Evolutionary conservation across 2,888 invertebrate species (phyloP).

Genomic region (Escarpia spicata): DNA sequence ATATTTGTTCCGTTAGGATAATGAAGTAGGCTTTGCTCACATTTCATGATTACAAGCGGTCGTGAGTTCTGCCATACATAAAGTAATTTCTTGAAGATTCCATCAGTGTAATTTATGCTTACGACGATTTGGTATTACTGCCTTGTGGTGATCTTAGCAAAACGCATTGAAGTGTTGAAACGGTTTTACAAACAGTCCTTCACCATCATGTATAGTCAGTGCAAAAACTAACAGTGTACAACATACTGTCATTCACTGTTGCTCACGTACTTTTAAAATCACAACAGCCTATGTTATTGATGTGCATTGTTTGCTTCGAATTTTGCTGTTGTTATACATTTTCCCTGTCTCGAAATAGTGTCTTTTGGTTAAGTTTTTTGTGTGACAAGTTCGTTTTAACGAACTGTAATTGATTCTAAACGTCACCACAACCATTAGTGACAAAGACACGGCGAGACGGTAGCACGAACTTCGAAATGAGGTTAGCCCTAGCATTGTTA

Average conservation of each 20-base stretch:
- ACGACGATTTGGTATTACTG: too few species aligned
- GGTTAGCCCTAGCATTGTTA: background rate
- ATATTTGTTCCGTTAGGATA: too few species aligned
- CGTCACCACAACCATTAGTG: background rate
- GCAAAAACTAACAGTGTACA: background rate
- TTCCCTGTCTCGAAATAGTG: background rate
- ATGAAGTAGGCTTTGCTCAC: too few species aligned
- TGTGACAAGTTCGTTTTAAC: background rate
- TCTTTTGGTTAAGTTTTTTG: background rate
- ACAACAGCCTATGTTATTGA: background rate
- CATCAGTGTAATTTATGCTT: too few species aligned
- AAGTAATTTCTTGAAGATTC: too few species aligned
- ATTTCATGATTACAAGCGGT: too few species aligned
- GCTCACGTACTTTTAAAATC: background rate
- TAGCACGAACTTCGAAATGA: background rate
- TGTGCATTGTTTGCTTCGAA: background rate
- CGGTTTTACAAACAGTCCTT: too few species aligned
- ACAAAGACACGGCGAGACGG: background rate
- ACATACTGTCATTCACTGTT: too few species aligned
- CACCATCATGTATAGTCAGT: too few species aligned
- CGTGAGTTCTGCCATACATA: too few species aligned
- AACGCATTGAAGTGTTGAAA: too few species aligned
- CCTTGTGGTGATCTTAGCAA: too few species aligned
- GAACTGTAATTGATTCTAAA: background rate
- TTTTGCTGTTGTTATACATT: background rate